Evolutionary conservation across 1,140 invertebrate species (phyloP).

Genomic region (Drosophila seguyi): DNA sequence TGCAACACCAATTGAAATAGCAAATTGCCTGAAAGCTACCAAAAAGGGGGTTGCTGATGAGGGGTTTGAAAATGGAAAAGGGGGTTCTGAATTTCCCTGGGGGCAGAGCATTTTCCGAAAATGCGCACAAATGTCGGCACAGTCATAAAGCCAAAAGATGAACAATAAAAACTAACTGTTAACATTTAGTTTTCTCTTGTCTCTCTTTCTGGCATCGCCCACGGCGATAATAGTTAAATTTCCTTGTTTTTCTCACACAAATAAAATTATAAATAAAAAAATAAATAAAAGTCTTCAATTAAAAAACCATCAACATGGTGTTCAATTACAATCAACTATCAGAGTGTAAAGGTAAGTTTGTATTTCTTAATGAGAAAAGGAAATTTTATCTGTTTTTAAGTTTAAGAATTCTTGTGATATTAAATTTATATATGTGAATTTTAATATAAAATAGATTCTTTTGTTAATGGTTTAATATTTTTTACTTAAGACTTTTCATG

Average conservation of each 20-base stretch:
- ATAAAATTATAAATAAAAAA: background rate
- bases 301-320: slow-evolving; percentile 6
- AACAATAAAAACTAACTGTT: slow-evolving; percentile 71
- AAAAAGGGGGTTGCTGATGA: background rate
- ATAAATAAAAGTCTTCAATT: slow-evolving; percentile 5
- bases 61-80: background rate
- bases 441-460: too few relatives aligned
- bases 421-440: too few relatives aligned
- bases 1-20: slow-evolving; percentile 73
- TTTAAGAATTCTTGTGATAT: too few relatives aligned
- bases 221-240: slow-evolving; percentile 14
- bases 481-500: too few relatives aligned
- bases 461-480: too few relatives aligned
- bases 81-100: slow-evolving; percentile 12
- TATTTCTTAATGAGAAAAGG: background rate
- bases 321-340: background rate
- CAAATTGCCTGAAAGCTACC: slow-evolving; percentile 53
- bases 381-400: too few relatives aligned
- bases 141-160: slow-evolving; percentile 70
- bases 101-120: slow-evolving; percentile 30
- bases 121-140: slow-evolving; percentile 59
- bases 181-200: slow-evolving; percentile 54
- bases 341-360: too few relatives aligned
- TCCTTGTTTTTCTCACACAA: background rate
- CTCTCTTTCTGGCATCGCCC: slow-evolving; percentile 6